Percentiles rank a stretch among this genome's conserved stretches.
Conservation (phyloP, 2,888 invertebrate species). For the Willowsia nigromaculata region DNA sequence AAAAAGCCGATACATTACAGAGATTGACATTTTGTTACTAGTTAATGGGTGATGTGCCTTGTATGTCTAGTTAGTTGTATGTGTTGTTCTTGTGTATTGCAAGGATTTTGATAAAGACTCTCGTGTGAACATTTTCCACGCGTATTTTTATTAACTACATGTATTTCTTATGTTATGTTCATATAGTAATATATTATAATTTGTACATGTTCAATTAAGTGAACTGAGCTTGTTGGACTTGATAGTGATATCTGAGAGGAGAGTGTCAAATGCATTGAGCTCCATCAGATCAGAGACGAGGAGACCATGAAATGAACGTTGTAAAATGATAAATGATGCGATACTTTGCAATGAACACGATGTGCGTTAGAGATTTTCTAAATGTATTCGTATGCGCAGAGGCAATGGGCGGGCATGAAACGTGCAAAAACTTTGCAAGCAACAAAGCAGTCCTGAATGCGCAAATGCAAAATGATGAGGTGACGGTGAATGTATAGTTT, state of each 20-base stretch:
- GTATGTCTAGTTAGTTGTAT: not conserved
- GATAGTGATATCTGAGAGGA: not conserved
- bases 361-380: no score
- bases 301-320: not conserved
- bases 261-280: not conserved
- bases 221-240: not conserved
- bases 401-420: slow-evolving; percentile 28
- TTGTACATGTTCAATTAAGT: not conserved
- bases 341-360: not conserved
- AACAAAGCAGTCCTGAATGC: not conserved
- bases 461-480: not conserved
- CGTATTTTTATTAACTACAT: not conserved
- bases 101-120: not conserved
- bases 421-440: slow-evolving; percentile 9
- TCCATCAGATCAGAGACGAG: no score
- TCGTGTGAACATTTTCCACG: slow-evolving; percentile 30
- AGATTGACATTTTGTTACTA: no score
- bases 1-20: no score
- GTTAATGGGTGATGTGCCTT: not conserved
- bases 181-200: not conserved
- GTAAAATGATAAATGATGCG: slow-evolving; percentile 36
- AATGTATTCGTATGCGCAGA: no score
- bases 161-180: not conserved
- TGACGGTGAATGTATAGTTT: slow-evolving; percentile 39
- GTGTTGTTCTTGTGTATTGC: not conserved